Evolutionary conservation across 2,888 invertebrate species (phyloP), one percentile per base, ranked within the genome.

Genomic region (Rhimphoctona megacephalus): DNA sequence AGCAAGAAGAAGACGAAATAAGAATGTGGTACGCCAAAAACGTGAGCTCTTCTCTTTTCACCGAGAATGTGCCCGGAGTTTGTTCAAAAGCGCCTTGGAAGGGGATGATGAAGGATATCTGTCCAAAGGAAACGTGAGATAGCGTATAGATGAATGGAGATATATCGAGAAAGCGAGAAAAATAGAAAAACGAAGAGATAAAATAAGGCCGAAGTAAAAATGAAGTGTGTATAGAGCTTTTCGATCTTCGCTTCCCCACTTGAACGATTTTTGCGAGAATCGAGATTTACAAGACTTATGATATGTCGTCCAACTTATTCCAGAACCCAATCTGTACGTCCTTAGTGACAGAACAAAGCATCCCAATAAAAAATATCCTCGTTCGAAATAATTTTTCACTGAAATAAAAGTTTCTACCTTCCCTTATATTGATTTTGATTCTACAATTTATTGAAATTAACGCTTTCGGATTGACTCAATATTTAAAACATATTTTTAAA

Each of bases 101-200:
- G 77, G 69, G 82, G 77, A 80, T 57, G 82, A 82, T 82, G 79
- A 85, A 79, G 82, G 79, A 85, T 82, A 82, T 74, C 79, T 85
- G 79, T 85, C 82, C 79, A 66, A 73, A 52, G 52, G 79, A 49
- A 74, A 70, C 57, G 22, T 52, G 36, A 64, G 39, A 70, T 36
- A 61, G 72, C 17, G 36, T 67, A 78, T 78, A 78, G n/a, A 77
- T 64, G 46, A 66, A 66, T 64, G 64, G 43, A 46, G 46, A 77
- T 64, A 77, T 77, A 77, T 77, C n/a, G 76, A 33, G 30, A 64
- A 36, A 57, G 54, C 57, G 39, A 30, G 25, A 57, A 72, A n/a
- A 25, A 70, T 30, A 70, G 49, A 43, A 30, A 49, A 46, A 70
- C 49, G 7, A 1, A 70, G 33, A 33, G 43, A 46, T 33, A 36